Base-by-base conservation (phyloP, 2,113 vertebrate species). In the Tylochromis polylepis region DNA sequence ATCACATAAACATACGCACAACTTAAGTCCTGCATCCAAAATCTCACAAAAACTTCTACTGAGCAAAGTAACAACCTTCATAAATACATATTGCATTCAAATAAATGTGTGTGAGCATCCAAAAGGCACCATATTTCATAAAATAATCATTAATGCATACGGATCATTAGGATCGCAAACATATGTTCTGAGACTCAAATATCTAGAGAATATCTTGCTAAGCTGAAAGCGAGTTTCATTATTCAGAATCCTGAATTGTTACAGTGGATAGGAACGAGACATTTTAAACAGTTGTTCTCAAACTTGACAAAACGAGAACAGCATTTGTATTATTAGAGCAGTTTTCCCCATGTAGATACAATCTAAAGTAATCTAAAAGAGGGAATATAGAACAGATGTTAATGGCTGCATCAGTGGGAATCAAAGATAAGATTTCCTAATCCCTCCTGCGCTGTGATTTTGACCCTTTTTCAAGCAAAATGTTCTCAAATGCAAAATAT, bases 81-180 rank as follows among this genome's bases (percentile, higher is more conserved):
- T 29, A 49, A 49, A 18, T 75, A 49, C 41, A 27, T 29, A 29
- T 27, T 27, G 15, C 22, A 1, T 43, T 72, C 16, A 27, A 49
- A 72, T 49, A 49, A 72, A 72, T 72, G 41, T 27, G 41, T 20
- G 24, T 29, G 41, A 72, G 1, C 41, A 1, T 27, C 22, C 38
- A 18, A 46, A 67, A 75, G 49, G 41, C 15, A 29, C 22, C 16
- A 51, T 51, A 12, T 31, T 77, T 77, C 4, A 51, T 31, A 31
- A 77, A 77, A 31, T 5, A 51, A 46, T 49, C 24, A 5, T 20
- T 49, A 18, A 77, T 12, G 27, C 16, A 31, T 20, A 31, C 6
- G 0, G 0, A 77, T 51, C 4, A 29, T 75, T 75, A 29, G 11
- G 14, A 51, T 16, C 46, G n/a, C n/a, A 8, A 6, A 51, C 16